Evolutionary conservation across 2,888 invertebrate species (phyloP), one percentile per base, ranked within the genome.

Genomic region (Idaea biselata): DNA sequence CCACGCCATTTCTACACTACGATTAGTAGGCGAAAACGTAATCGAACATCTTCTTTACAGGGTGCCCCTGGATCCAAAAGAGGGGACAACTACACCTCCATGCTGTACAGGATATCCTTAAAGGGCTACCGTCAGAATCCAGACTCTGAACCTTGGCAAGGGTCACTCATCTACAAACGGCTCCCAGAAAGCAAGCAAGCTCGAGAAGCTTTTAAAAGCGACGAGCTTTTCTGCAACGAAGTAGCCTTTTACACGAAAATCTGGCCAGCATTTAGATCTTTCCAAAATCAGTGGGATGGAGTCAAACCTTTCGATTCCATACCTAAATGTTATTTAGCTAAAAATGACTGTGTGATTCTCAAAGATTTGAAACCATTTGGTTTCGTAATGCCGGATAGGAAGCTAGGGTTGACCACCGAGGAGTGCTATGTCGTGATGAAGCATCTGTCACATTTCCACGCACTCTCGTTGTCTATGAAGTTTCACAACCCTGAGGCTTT

Each of bases 31-130:
- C 25, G 1, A 25, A 25, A 25, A 3, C 25, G 25, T 44, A 44
- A 11, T 44, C 11, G 44, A 44, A 33, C 7, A 33, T 8, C 44
- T 44, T 3, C 16, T 0, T 59, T 74, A 11, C 69, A 96, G 94
- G 94, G 95, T 66, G 94, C 94, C 16, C 94, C 93, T 4, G 96
- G 95, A n/a, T 94, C 96, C 0, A 95, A 94, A 63, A 91, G 95
- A 60, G 96, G 96, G 0, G 96, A 96, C 76, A 96, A 96, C 81
- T 96, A 96, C 77, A 96, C 95, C 0, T 95, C 96, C 8, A 95
- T 95, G 92, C 88, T 96, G 7, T 96, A 95, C 82, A 93, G 96
- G 16, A 91, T 95, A 63, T 88, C 93, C 0, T 83, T 95, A 3
- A 94, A 93, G 71, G 96, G 96, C 0, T 72, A 73, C 5, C 32